Evolutionary conservation across 2,888 invertebrate genomes (phyloP), one percentile per base, ranked within the genome.

Genomic region (Napeogenes inachia): DNA sequence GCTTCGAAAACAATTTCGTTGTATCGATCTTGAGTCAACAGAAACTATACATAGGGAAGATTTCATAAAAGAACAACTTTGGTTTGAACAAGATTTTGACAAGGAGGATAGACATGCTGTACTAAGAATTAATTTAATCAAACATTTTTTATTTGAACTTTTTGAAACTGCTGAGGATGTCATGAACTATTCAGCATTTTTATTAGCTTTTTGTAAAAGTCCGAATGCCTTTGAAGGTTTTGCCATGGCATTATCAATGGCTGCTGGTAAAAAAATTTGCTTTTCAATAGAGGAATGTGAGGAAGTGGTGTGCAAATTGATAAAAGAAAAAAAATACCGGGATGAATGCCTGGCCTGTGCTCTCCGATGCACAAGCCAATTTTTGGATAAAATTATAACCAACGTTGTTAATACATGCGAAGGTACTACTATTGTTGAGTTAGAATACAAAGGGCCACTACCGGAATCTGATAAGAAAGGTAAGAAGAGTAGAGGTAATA

Each of bases 181-280:
- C 46, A 85, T 93, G 68, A 93, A 93, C 73, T 94, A 94, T 75
- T 91, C 93, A 0, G 92, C 92, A 4, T 83, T 94, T 71, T 77
- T 94, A 45, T 75, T 94, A 64, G 91, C 92, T 30, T 92, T 94
- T 71, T 94, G 94, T 73, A 94, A 93, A 81, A 91, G 85, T 70
- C 65, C 73, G 21, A 81, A 92, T 72, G 90, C 92, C 0, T 78
- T 88, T 4, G 79, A 86, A 69, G 94, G 94, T 0, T 89, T 94
- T 59, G 90, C 82, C 0, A 92, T 91, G 67, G 93, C 93, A 1
- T 70, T 94, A 30, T 87, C 91, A 30, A 81, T 94, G 69, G 88
- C 91, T 21, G 72, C 92, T 10, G 93, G 93, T 2, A 91, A 88
- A 72, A 81, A 81, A 60, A 83, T 91, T 4, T 93, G 93, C 75